Conservation (phyloP, 2,113 vertebrate species). For the Egretta garzetta region DNA sequence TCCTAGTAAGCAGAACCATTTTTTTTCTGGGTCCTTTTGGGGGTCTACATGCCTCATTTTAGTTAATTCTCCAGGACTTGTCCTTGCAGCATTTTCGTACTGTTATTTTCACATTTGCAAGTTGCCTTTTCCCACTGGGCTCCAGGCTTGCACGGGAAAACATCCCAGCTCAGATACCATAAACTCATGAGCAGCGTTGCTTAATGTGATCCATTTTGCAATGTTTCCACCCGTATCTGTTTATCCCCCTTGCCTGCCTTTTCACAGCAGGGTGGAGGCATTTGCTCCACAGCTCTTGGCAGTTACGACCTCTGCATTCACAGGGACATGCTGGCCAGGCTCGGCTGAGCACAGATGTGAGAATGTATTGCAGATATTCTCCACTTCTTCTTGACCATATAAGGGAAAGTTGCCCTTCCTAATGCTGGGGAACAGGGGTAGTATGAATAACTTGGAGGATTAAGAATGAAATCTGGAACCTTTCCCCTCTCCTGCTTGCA, state of each 20-base stretch:
- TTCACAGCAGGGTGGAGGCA: constrained; percentile 38
- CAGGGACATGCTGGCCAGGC: constrained; percentile 22
- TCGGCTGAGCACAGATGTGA: constrained; percentile 36
- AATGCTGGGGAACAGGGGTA: neutral
- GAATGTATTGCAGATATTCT: constrained; percentile 42
- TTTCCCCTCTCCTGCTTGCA: neutral
- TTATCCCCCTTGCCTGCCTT: constrained; percentile 9
- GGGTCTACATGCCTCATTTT: rapidly evolving
- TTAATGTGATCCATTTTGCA: neutral
- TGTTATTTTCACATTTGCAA: neutral
- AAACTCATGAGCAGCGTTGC: neutral
- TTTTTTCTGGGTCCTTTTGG: neutral
- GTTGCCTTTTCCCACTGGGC: neutral
- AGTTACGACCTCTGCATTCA: neutral
- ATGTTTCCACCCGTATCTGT: neutral
- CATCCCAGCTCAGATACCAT: neutral
- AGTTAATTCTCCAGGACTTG: neutral
- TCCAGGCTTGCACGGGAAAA: neutral
- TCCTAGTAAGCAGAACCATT: neutral
- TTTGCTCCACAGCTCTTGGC: constrained; percentile 12
- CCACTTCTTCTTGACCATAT: constrained; percentile 47
- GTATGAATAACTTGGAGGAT: neutral
- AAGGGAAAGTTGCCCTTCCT: constrained; percentile 12
- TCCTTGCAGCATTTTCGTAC: neutral
- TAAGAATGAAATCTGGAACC: constrained; percentile 32